These are phyloP conservation scores for Columba guinea DNA, from an alignment of 2,797 vertebrate genomes.

Conservation along the genomic window DNA sequence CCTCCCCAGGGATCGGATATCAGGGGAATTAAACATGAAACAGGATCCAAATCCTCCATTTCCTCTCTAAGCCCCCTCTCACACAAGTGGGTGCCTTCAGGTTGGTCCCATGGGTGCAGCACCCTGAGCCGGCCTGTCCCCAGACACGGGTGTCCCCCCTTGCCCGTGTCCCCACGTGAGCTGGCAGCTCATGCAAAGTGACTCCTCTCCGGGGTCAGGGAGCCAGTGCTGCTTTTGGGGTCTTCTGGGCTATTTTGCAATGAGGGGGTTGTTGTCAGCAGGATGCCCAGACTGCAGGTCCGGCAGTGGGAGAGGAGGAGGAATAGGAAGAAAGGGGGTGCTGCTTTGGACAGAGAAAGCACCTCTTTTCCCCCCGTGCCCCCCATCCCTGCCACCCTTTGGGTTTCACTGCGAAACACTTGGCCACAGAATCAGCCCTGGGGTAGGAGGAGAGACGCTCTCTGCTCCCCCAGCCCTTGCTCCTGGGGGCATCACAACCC, in stretches of 20 bases:
- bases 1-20: background rate
- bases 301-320: background rate
- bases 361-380: background rate
- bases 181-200: background rate
- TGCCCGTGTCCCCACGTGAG: fast-evolving
- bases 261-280: background rate
- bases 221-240: background rate
- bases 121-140: background rate
- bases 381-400: fast-evolving
- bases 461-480: background rate
- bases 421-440: fast-evolving
- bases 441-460: background rate
- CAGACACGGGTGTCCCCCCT: background rate
- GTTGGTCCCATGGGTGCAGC: background rate
- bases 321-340: background rate
- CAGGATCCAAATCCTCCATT: slow-evolving; percentile 39
- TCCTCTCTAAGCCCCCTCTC: background rate
- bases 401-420: fast-evolving
- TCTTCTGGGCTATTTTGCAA: background rate
- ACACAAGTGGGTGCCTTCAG: background rate
- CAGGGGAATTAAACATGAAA: slow-evolving; percentile 38
- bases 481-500: background rate
- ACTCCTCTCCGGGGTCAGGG: background rate
- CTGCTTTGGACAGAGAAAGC: background rate
- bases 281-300: background rate